Conservation (phyloP, 1,140 invertebrate genomes). For the Drosophila gunungcola region DNA sequence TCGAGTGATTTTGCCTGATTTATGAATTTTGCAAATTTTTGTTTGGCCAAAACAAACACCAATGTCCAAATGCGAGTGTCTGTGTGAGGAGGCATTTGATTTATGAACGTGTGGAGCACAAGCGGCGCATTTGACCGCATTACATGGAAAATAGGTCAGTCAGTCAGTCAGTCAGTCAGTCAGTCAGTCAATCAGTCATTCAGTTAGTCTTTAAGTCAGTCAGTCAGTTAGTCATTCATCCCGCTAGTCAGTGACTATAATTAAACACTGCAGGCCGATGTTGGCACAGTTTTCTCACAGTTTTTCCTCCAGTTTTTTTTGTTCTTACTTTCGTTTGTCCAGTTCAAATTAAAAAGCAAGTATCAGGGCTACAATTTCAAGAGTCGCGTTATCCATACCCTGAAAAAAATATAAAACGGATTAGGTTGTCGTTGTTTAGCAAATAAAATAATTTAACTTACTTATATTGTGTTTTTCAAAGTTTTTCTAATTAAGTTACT, state of each 20-base stretch:
- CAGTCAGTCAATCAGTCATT: too few relatives aligned
- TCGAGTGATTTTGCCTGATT: slow-evolving; percentile 19
- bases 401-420: neutral
- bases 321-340: slow-evolving; percentile 32
- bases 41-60: slow-evolving; percentile 40
- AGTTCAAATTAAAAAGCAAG: slow-evolving; percentile 55
- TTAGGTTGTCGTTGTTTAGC: too few relatives aligned
- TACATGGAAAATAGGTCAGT: slow-evolving; percentile 12
- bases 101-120: slow-evolving; percentile 48
- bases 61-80: slow-evolving; percentile 2
- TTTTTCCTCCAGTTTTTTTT: slow-evolving; percentile 15
- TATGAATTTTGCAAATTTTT: slow-evolving; percentile 38
- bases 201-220: too few relatives aligned
- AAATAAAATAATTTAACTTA: too few relatives aligned
- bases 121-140: slow-evolving; percentile 43
- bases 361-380: neutral
- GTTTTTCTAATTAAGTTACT: too few relatives aligned
- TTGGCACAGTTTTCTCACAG: slow-evolving; percentile 45
- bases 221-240: slow-evolving; percentile 4
- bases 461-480: too few relatives aligned
- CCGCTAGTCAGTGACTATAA: slow-evolving; percentile 43
- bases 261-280: slow-evolving; percentile 59
- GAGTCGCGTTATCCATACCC: neutral
- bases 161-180: slow-evolving; percentile 8
- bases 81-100: slow-evolving; percentile 47